Percentiles rank a stretch among this genome's conserved stretches.
phyloP scores from a whole-genome alignment of 1,140 invertebrate genomes.

The Rhagoletis zephyria region DNA sequence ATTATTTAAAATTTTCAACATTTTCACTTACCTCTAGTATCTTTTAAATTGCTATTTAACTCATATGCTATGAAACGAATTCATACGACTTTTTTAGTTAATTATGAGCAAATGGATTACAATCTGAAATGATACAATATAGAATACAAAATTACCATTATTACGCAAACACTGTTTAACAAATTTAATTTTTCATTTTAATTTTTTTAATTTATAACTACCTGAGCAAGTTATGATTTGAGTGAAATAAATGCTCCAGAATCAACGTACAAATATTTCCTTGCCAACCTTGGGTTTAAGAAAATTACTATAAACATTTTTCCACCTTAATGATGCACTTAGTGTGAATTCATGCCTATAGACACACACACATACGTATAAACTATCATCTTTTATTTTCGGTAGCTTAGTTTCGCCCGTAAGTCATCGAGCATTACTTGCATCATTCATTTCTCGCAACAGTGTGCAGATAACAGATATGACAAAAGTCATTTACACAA shows the following conservation, averaged over 20 bases:
- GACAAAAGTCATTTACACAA: not conserved
- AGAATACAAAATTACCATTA: not conserved
- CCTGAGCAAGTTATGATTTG: too few species aligned
- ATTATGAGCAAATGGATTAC: not conserved
- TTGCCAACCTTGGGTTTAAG: too few species aligned
- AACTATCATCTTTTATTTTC: not conserved
- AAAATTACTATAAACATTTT: not conserved
- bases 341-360: not conserved
- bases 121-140: not conserved
- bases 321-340: not conserved
- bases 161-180: not conserved
- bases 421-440: conserved; percentile 9
- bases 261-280: too few species aligned
- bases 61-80: not conserved
- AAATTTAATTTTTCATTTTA: too few species aligned
- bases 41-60: not conserved
- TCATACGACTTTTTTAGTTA: not conserved
- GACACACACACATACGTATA: not conserved
- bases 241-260: too few species aligned
- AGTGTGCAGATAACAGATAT: conserved; percentile 8
- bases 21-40: not conserved
- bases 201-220: too few species aligned
- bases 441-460: conserved; percentile 6
- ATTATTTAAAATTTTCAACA: not conserved
- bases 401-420: not conserved